Evolutionary conservation across 2,888 invertebrate species (phyloP).

Genomic region (Cryptus viduatorius): DNA sequence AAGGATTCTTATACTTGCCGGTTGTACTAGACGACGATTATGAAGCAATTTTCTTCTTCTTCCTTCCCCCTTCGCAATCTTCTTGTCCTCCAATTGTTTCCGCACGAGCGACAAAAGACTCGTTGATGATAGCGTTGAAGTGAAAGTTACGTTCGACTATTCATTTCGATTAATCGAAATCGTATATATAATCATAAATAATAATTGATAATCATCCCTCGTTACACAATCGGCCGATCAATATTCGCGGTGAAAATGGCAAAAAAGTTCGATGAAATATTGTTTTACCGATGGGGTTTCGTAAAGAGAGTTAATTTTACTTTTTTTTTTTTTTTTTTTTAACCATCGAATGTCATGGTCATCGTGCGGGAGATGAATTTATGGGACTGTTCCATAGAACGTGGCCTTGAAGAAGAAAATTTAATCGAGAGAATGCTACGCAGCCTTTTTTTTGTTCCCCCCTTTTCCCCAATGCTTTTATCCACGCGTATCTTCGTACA

Average conservation of each 20-base stretch:
- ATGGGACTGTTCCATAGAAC: neutral
- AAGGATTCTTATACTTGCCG: neutral
- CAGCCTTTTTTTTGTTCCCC: neutral
- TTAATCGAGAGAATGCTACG: slow-evolving; percentile 2
- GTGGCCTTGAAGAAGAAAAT: slow-evolving; percentile 10
- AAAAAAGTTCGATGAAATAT: too few species aligned
- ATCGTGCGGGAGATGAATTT: neutral
- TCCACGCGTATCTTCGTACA: slow-evolving; percentile 6
- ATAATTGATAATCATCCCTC: too few species aligned
- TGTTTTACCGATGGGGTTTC: too few species aligned
- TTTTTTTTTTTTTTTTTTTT: neutral
- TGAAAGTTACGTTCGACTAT: too few species aligned
- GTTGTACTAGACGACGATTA: neutral
- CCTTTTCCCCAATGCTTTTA: neutral
- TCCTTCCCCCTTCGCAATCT: neutral
- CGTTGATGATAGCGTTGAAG: too few species aligned
- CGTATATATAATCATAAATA: too few species aligned
- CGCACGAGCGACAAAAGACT: too few species aligned
- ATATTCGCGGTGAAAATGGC: too few species aligned
- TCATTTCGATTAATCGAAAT: too few species aligned
- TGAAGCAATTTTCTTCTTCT: neutral
- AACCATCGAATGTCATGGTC: neutral
- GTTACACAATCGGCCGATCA: too few species aligned
- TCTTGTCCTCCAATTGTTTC: too few species aligned
- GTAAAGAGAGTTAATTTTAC: too few species aligned